Base-by-base conservation (phyloP, 1,140 invertebrate genomes). In the Hormaphis cornu region DNA sequence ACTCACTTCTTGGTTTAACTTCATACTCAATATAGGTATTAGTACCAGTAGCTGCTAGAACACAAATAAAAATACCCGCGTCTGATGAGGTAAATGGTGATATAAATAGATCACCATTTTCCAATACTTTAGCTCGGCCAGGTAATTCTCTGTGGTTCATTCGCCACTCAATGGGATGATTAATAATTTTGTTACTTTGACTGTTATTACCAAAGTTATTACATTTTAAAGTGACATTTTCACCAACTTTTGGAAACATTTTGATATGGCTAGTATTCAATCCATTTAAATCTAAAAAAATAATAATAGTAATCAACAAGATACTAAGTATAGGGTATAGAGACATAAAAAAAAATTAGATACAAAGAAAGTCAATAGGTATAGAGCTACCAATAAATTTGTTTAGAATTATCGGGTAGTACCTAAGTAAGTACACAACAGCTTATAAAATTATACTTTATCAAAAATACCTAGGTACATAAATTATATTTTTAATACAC, bases 101-200 rank as follows among this genome's bases (percentile, higher is more conserved):
- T n/a, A 66, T 50, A 24, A 66, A 66, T 35, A 66, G 35, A 48
- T 66, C 44, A 50, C 61, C 61, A 48, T 50, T 66, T 35, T 46
- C 18, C 18, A 66, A 5, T n/a, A 66, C 7, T 66, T 46, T 48
- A 35, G 42, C 44, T 66, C 12, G 44, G 6, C 44, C 61, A 16
- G 61, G 61, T 46, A 66, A 50, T 66, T 66, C 61, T 48, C 50
- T 50, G 40, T 66, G 61, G 24, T 66, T n/a, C 44, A 66, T 66
- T 50, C 35, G 18, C 61, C 61, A 66, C 28, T 50, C 28, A 50
- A 24, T 16, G 16, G 61, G 30, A 16, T 50, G 28, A 50, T 66
- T 66, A 4, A 30, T 48, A 35, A 4, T 48, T 22, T 48, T 48
- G 3, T 35, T 48, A 22, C 28, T n/a, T n/a, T n/a, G n/a, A n/a